Evolutionary conservation across 1,140 invertebrate species (phyloP), one percentile per base, ranked within the genome.

Genomic region (Leptonema lineaticorne): DNA sequence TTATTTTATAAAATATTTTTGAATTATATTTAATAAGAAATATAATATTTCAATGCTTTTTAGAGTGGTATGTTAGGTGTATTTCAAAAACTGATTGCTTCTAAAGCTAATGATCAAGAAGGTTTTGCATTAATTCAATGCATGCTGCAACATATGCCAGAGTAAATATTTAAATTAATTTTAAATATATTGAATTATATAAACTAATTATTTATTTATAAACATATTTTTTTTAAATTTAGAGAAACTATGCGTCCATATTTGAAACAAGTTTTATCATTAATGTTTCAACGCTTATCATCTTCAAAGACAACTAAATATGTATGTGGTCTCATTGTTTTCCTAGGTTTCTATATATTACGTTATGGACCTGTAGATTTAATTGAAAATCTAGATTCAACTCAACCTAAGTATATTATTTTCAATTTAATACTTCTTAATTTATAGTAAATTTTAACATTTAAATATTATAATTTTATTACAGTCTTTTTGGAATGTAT

Each of bases 21-120:
- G 30, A 6, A 33, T 33, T 48, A 6, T 71, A 29, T 76, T 81
- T 67, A 76, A 79, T 57, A 80, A 81, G 74, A 33, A 6, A 33
- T 33, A 11, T 33, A 33, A 11, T 33, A 33, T 33, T 33, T 33
- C 63, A 41, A 41, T 11, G 11, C 16, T 74, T 86, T 85, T 14
- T 81, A 93, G 87, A 90, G 86, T 77, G 93, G 91, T 33, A 85
- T 98, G 67, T 79, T 99, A 8, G 96, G 96, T 20, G 90, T 98
- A 16, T 99, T 97, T 78, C 96, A 98, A 77, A 98, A 98, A 81
- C 81, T 99, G 68, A 95, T 98, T 72, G 92, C 95, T 2, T 97
- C 95, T 0, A 97, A 96, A 83, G 85, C 88, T 0, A 96, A 98
- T 76, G 97, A 99, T 81, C 94, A 98, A 74, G 95, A 98, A 83